These are phyloP conservation scores for Ophonus ardosiacus DNA, from an alignment of 2,888 invertebrate genomes.

Conservation along the genomic window DNA sequence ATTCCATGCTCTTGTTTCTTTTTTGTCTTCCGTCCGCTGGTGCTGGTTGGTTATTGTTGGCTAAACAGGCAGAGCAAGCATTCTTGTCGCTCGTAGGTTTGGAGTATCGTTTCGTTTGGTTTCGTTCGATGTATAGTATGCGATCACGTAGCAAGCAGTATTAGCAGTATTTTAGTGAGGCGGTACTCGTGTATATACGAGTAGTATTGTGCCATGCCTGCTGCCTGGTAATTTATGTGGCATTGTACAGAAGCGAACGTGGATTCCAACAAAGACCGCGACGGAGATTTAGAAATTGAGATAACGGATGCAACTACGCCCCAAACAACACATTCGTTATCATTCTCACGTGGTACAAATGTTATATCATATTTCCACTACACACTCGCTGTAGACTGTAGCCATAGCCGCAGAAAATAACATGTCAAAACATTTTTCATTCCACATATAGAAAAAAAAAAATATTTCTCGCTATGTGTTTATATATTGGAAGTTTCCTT, in stretches of 20 bases:
- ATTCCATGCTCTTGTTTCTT: conserved; percentile 5
- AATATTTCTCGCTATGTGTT: too few relatives aligned
- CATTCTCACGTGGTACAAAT: not conserved
- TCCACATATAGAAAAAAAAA: too few relatives aligned
- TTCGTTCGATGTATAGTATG: not conserved
- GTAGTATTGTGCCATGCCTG: not conserved
- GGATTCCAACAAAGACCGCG: conserved; percentile 48
- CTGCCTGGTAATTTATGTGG: conserved; percentile 55
- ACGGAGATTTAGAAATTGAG: conserved; percentile 57
- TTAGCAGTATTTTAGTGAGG: conserved; percentile 49
- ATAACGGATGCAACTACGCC: conserved; percentile 56
- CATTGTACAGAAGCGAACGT: conserved; percentile 56
- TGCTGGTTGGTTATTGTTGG: not conserved
- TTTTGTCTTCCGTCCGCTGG: not conserved
- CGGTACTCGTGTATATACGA: conserved; percentile 24
- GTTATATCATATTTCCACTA: not conserved
- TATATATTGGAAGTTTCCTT: too few relatives aligned
- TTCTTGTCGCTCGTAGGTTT: not conserved
- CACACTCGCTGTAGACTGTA: not conserved
- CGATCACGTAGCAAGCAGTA: conserved; percentile 6
- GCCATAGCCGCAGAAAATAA: not conserved
- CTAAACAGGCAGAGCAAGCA: not conserved
- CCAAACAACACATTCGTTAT: conserved; percentile 14
- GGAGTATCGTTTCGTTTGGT: not conserved
- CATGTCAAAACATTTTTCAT: too few relatives aligned